Percentiles rank a stretch among this genome's conserved stretches.
Evolutionary conservation across 2,888 invertebrate genomes (phyloP).

Genomic region (Brenthis ino): DNA sequence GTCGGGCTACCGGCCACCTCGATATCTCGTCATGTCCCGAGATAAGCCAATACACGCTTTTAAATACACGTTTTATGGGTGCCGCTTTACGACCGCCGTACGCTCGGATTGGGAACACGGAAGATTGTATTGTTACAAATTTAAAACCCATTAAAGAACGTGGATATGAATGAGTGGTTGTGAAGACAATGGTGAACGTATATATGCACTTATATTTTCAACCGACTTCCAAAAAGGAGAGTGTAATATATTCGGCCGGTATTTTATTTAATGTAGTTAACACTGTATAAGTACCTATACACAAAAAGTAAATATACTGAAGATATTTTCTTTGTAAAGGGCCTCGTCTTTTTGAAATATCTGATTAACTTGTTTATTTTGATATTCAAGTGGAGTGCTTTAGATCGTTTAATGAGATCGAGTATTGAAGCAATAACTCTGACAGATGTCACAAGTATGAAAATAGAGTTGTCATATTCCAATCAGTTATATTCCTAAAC

Average conservation of each 20-base stretch:
- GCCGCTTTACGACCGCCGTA: conserved; percentile 30
- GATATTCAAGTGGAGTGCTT: conserved; percentile 18
- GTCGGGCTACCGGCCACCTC: conserved; percentile 51
- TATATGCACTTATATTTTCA: neutral
- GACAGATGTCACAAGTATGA: conserved; percentile 33
- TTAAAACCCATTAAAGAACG: conserved; percentile 25
- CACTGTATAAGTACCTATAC: too few relatives aligned
- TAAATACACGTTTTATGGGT: conserved; percentile 56
- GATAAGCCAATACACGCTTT: conserved; percentile 55
- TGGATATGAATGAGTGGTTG: conserved; percentile 13
- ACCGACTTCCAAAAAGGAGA: neutral
- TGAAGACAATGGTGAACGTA: conserved; percentile 5
- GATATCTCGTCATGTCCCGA: conserved; percentile 58
- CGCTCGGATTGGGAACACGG: conserved; percentile 33
- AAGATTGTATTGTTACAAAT: conserved; percentile 32
- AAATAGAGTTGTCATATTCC: conserved; percentile 18
- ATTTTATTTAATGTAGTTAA: too few relatives aligned
- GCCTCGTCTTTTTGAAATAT: neutral
- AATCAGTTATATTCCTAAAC: conserved; percentile 18
- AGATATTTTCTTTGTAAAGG: conserved; percentile 7
- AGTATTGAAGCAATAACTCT: conserved; percentile 23
- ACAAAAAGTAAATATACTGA: neutral
- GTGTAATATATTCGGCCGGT: too few relatives aligned
- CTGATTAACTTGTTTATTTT: conserved; percentile 29
- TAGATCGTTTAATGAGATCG: conserved; percentile 25